phyloP scores from a whole-genome alignment of 2,888 invertebrate species.

The Erpobdella octoculata region DNA sequence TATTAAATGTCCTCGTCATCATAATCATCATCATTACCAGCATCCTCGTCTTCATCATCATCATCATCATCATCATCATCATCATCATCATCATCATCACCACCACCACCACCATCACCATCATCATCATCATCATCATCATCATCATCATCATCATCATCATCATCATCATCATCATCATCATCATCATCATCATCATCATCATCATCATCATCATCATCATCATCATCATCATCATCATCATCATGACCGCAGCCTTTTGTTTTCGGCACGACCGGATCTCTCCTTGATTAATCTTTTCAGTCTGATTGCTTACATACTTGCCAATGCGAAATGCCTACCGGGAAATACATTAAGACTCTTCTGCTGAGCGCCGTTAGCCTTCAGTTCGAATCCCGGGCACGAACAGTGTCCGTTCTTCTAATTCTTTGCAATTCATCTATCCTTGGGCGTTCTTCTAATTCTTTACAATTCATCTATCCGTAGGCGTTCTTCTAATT shows the following conservation, averaged over 20 bases:
- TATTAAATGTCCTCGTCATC: background rate
- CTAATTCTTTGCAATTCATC: too few relatives aligned
- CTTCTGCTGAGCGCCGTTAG: too few relatives aligned
- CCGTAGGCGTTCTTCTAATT: too few relatives aligned
- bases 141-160: slow-evolving; percentile 25
- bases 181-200: slow-evolving; percentile 23
- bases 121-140: slow-evolving; percentile 5
- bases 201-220: slow-evolving; percentile 20
- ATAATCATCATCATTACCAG: background rate
- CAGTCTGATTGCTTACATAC: too few relatives aligned
- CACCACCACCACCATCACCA: background rate
- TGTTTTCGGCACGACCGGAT: background rate
- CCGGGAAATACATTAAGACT: too few relatives aligned
- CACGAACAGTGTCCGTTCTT: too few relatives aligned
- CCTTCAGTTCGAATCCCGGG: too few relatives aligned
- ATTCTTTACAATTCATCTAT: too few relatives aligned
- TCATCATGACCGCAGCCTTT: background rate
- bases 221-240: slow-evolving; percentile 13
- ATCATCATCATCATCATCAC: background rate
- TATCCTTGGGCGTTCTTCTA: too few relatives aligned
- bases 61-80: slow-evolving; percentile 19
- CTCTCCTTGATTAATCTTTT: too few relatives aligned
- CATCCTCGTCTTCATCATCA: slow-evolving; percentile 11
- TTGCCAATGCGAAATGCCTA: too few relatives aligned
- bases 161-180: slow-evolving; percentile 23